Base-by-base conservation (phyloP, 2,888 invertebrate species). In the Meiosimyza platycephala region DNA sequence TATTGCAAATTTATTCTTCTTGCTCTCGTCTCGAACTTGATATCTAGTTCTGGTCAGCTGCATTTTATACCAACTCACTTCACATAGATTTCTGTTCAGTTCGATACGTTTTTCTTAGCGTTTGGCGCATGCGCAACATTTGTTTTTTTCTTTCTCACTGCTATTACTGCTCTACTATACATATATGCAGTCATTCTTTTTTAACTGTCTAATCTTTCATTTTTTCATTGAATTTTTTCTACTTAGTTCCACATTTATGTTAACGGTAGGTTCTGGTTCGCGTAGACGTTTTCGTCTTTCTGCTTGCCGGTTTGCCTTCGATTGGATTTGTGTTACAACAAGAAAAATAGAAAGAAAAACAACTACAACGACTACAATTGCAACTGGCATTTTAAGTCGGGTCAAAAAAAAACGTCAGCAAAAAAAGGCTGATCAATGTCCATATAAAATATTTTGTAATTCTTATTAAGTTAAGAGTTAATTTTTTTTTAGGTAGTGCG, bases 31-130 rank as follows among this genome's bases (percentile, higher is more conserved):
- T 59, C 9, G 48, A 40, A 40, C 40, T 40, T 40, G 40, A 40
- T 40, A 40, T 40, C 47, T 28, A 59, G 68, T 68, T 68, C 59
- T 68, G 59, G 28, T 59, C 40, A 51, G 68, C 22, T 59, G 68
- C 16, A 59, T 57, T 59, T 59, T 68, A 68, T 57, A 57, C 59
- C 68, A 50, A 28, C 22, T 50, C 59, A 16, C 68, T 52, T 55
- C 67, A 55, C 57, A 40, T 40, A 40, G 9, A 7, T 7, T 40
- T 40, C 40, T 40, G 40, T 57, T 28, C 68, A 22, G 59, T 50
- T 68, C 50, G 50, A 68, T 59, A 50, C 22, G 57, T n/a, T 40
- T 48, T 57, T 63, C 63, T 28, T 22, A 59, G 57, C 68, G 16
- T 28, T 48, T 51, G 68, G 68, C 68, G 59, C 68, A 68, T 59